Conservation (phyloP, 2,797 vertebrate genomes). For the Geotrypetes seraphini region DNA sequence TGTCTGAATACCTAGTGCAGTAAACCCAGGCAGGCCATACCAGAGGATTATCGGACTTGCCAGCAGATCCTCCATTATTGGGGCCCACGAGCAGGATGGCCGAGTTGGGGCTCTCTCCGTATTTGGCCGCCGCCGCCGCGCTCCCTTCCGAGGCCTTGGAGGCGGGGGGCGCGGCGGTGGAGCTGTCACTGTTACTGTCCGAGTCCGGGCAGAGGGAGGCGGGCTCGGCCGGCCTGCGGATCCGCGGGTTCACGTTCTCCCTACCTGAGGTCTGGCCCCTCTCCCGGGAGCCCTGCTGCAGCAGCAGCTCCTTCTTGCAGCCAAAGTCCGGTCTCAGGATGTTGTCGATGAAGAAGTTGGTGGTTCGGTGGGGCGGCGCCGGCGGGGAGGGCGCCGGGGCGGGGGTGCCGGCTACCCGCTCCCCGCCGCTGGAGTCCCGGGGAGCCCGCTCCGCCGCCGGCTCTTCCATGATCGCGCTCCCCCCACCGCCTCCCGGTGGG, state of each 20-base stretch:
- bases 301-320: slow-evolving; percentile 72
- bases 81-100: slow-evolving; percentile 71
- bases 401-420: slow-evolving; percentile 67
- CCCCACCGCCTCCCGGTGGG: slow-evolving; percentile 10
- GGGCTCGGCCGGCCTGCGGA: slow-evolving; percentile 59
- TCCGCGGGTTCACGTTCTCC: slow-evolving; percentile 73
- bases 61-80: slow-evolving; percentile 52
- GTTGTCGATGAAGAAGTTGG: slow-evolving; percentile 96
- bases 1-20: slow-evolving; percentile 92
- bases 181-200: slow-evolving; percentile 78
- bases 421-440: slow-evolving; percentile 73
- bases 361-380: slow-evolving; percentile 67
- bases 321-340: slow-evolving; percentile 92
- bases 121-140: slow-evolving; percentile 64
- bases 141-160: slow-evolving; percentile 32
- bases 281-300: slow-evolving; percentile 51
- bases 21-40: slow-evolving; percentile 96
- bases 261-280: slow-evolving; percentile 69
- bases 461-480: slow-evolving; percentile 56
- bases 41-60: slow-evolving; percentile 74
- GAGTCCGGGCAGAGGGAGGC: slow-evolving; percentile 74
- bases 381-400: slow-evolving; percentile 44
- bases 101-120: slow-evolving; percentile 68
- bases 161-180: slow-evolving; percentile 41
- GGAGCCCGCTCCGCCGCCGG: slow-evolving; percentile 62